Conservation (phyloP, 2,797 vertebrate species). For the Danio aesculapii region DNA sequence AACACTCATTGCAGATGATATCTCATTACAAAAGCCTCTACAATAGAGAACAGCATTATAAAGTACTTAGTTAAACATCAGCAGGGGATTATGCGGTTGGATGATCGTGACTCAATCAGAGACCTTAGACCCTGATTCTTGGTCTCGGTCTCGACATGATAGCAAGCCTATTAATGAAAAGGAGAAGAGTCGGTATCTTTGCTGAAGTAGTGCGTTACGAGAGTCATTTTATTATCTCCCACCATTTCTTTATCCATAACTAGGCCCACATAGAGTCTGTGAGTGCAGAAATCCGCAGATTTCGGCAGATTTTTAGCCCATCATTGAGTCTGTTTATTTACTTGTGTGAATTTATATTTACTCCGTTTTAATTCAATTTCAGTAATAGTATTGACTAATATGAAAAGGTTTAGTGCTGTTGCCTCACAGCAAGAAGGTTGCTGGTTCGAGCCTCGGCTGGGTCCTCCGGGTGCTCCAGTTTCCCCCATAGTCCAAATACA, state of each 20-base stretch:
- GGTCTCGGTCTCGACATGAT: conserved; percentile 20
- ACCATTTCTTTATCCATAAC: not conserved
- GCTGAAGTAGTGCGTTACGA: not conserved
- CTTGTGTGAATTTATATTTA: too few relatives aligned
- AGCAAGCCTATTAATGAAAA: not conserved
- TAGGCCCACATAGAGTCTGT: not conserved
- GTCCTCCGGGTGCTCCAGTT: too few relatives aligned
- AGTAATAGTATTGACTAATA: too few relatives aligned
- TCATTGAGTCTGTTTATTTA: too few relatives aligned
- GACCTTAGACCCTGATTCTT: conserved; percentile 1
- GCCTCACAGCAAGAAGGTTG: too few relatives aligned
- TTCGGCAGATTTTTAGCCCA: too few relatives aligned
- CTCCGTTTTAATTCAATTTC: too few relatives aligned
- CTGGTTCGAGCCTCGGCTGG: too few relatives aligned
- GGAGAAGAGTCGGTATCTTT: not conserved
- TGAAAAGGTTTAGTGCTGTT: too few relatives aligned
- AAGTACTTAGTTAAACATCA: conserved; percentile 55
- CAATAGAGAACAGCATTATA: conserved; percentile 31
- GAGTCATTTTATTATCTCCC: not conserved
- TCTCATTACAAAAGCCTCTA: conserved; percentile 51
- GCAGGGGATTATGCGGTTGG: conserved; percentile 42
- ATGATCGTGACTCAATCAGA: conserved; percentile 37
- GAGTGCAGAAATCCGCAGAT: too few relatives aligned
- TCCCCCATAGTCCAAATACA: too few relatives aligned
- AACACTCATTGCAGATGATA: conserved; percentile 38